Conservation (phyloP, 1,140 invertebrate genomes). For the Theocolax elegans region DNA sequence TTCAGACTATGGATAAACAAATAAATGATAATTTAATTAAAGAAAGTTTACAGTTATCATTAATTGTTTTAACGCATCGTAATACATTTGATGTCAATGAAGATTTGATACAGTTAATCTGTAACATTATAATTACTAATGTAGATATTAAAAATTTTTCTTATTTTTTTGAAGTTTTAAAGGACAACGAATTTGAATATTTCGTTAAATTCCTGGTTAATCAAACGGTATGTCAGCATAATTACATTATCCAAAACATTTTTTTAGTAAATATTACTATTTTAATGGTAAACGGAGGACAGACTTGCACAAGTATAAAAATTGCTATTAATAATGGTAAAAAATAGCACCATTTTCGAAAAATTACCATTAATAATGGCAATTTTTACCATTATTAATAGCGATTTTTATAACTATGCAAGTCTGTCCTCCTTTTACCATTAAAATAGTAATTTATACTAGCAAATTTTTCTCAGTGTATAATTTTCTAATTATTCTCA, state of each 20-base stretch:
- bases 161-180: constrained; percentile 24
- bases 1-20: background rate
- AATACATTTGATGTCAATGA: constrained; percentile 17
- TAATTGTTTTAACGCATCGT: constrained; percentile 24
- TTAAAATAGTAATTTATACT: too few relatives aligned
- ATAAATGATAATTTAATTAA: constrained; percentile 1
- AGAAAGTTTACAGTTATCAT: constrained; percentile 29
- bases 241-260: background rate
- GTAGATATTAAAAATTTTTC: constrained; percentile 29
- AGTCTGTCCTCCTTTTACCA: too few relatives aligned
- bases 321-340: background rate
- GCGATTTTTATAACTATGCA: too few relatives aligned
- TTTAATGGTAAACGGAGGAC: too few relatives aligned
- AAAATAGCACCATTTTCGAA: too few relatives aligned
- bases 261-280: too few relatives aligned
- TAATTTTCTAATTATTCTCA: too few relatives aligned
- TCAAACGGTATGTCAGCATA: constrained; percentile 32
- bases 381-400: too few relatives aligned
- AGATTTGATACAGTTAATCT: constrained; percentile 18
- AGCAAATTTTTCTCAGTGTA: too few relatives aligned
- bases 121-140: constrained; percentile 23
- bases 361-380: too few relatives aligned
- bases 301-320: too few relatives aligned
- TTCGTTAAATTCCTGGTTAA: constrained; percentile 14
- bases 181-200: constrained; percentile 32